Evolutionary conservation across 2,888 invertebrate genomes (phyloP).

Genomic region (Andrena chrysosceles): DNA sequence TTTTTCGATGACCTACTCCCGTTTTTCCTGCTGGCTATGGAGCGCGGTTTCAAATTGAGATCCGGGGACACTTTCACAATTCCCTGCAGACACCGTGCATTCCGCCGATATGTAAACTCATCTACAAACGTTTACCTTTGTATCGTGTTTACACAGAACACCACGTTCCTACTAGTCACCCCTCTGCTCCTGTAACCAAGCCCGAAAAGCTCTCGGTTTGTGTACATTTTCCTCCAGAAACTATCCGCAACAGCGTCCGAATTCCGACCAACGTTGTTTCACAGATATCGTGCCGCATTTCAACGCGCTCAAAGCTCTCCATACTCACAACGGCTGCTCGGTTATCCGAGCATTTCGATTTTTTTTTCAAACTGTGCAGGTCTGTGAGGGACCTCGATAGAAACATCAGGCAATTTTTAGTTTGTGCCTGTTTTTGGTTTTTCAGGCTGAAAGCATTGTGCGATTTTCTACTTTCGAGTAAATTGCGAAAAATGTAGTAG

Average conservation of each 20-base stretch:
- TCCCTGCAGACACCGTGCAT: neutral
- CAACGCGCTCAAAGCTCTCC: neutral
- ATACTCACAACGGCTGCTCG: neutral
- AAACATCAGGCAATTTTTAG: too few relatives aligned
- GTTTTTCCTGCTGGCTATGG: neutral
- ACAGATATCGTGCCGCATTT: neutral
- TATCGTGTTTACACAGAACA: neutral
- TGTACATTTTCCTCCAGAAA: neutral
- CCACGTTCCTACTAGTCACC: neutral
- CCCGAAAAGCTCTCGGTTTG: neutral
- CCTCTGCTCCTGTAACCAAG: neutral
- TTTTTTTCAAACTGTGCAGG: too few relatives aligned
- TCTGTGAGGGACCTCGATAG: too few relatives aligned
- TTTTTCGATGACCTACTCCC: neutral
- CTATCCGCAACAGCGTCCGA: neutral
- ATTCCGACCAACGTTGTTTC: neutral
- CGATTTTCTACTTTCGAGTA: too few relatives aligned
- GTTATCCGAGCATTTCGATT: too few relatives aligned
- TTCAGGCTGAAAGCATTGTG: too few relatives aligned
- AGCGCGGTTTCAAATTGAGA: neutral
- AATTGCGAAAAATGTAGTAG: neutral
- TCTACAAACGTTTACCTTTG: constrained; percentile 3
- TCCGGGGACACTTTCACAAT: neutral
- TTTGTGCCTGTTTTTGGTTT: too few relatives aligned
- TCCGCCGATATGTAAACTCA: neutral